Evolutionary conservation across 2,113 vertebrate genomes (phyloP).

Genomic region (Porphyrio hochstetteri): DNA sequence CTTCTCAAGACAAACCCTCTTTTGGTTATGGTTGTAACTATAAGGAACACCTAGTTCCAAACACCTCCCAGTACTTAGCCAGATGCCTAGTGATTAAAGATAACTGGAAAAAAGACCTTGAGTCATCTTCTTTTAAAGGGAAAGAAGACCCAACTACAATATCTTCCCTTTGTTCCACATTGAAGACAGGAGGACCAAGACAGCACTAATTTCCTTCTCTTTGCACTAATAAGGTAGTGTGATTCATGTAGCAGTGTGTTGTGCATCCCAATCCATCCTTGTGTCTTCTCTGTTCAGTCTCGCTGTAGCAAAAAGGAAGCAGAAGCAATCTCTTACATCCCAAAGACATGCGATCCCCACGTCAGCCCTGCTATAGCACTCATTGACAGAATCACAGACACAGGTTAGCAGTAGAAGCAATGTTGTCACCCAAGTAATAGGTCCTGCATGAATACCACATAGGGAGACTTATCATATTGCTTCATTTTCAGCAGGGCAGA

Average conservation of each 20-base stretch:
- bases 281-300: not conserved
- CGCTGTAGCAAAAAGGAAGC: not conserved
- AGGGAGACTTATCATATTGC: not conserved
- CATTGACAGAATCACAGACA: not conserved
- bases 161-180: not conserved
- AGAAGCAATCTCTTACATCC: not conserved
- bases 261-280: not conserved
- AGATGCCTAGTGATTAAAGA: not conserved
- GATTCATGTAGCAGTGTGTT: not conserved
- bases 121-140: not conserved
- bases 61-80: not conserved
- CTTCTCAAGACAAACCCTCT: not conserved
- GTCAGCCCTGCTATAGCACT: not conserved
- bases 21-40: not conserved
- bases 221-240: not conserved
- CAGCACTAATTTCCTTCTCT: not conserved
- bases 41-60: not conserved
- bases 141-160: not conserved
- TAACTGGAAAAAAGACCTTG: not conserved
- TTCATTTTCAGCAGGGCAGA: not conserved
- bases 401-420: not conserved
- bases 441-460: not conserved
- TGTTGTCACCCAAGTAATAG: not conserved
- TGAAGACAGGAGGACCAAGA: not conserved
- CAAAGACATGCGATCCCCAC: not conserved